phyloP scores from a whole-genome alignment of 2,797 vertebrate genomes.

The Sylvia borin region DNA sequence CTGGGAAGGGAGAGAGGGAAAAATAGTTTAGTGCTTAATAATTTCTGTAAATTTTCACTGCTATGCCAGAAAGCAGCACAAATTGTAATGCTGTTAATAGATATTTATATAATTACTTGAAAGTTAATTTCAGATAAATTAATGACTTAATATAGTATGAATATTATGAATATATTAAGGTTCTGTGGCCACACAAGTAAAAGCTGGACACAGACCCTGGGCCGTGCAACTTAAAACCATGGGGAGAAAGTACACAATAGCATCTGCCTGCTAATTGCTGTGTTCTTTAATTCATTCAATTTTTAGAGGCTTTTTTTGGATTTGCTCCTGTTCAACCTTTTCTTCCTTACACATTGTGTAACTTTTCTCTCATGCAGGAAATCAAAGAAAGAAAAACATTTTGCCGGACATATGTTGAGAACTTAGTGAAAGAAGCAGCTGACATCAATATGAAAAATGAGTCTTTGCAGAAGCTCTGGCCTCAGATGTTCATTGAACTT shows the following conservation, averaged over 20 bases:
- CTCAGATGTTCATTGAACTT: conserved; percentile 93
- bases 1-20: not conserved
- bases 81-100: not conserved
- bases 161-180: not conserved
- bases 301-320: not conserved
- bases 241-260: not conserved
- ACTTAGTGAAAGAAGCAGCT: conserved; percentile 85
- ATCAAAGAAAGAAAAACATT: conserved; percentile 78
- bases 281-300: not conserved
- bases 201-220: not conserved
- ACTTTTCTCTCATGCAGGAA: conserved; percentile 68
- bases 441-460: conserved; percentile 92
- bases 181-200: not conserved
- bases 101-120: not conserved
- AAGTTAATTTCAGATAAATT: not conserved
- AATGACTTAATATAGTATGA: not conserved
- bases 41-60: not conserved
- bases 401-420: conserved; percentile 86
- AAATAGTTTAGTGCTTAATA: not conserved
- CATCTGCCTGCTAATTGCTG: not conserved
- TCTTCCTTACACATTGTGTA: not conserved
- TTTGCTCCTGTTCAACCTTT: not conserved
- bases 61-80: not conserved
- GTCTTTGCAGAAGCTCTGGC: conserved; percentile 93
- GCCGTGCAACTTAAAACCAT: not conserved